A percentile compares a stretch with the other conserved stretches of the same genome.
phyloP scores from a whole-genome alignment of 2,888 invertebrate genomes.

The Colletes collaris region DNA sequence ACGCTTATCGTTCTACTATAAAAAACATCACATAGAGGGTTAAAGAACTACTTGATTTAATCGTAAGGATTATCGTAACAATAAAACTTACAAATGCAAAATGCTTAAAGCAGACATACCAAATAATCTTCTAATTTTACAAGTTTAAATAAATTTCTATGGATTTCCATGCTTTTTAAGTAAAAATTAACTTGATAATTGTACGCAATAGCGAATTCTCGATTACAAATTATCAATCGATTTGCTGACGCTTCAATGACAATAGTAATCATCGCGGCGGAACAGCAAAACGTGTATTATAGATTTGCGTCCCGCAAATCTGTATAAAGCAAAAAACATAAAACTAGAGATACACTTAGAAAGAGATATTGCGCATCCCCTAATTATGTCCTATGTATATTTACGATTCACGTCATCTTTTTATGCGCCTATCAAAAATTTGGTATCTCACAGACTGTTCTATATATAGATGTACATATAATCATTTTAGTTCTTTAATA shows the following conservation, averaged over 20 bases:
- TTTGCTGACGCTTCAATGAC: conserved; percentile 35
- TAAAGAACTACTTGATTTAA: conserved; percentile 18
- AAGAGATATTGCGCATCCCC: conserved; percentile 63
- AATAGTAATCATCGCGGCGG: conserved; percentile 55
- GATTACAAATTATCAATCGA: conserved; percentile 26
- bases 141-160: conserved; percentile 4
- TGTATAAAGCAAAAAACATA: conserved; percentile 41
- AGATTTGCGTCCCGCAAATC: conserved; percentile 39
- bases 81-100: conserved; percentile 40
- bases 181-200: conserved; percentile 32
- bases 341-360: conserved; percentile 44
- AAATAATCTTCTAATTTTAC: conserved; percentile 16
- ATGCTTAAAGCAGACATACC: conserved; percentile 33
- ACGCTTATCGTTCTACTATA: conserved; percentile 33
- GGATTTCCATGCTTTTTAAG: background rate
- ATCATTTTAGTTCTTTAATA: conserved; percentile 13
- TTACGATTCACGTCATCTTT: conserved; percentile 36
- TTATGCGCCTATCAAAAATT: conserved; percentile 67
- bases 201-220: conserved; percentile 47
- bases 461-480: conserved; percentile 39
- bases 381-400: conserved; percentile 42
- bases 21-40: conserved; percentile 27
- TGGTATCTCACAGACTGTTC: conserved; percentile 65
- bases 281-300: conserved; percentile 44
- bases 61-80: background rate